phyloP scores from a whole-genome alignment of 2,888 invertebrate genomes.

The Xiphydria camelus region DNA sequence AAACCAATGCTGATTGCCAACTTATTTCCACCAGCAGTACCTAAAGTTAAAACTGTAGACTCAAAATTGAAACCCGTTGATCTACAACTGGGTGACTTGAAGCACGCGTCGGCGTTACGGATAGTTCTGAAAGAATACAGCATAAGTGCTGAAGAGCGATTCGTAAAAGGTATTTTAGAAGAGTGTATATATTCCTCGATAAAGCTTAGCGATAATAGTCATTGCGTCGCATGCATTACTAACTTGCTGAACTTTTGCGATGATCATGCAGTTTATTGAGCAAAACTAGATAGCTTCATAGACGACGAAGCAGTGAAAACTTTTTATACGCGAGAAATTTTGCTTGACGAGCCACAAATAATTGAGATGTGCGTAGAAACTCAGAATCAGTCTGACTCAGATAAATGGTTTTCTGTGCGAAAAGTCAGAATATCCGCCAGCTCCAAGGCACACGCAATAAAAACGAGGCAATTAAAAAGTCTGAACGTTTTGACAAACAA shows the following conservation, averaged over 20 bases:
- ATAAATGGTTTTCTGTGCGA: slow-evolving; percentile 14
- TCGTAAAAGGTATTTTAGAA: not conserved
- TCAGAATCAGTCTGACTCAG: slow-evolving; percentile 5
- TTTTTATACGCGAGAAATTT: slow-evolving; percentile 2
- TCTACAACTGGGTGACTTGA: slow-evolving; percentile 4
- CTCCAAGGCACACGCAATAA: slow-evolving; percentile 14
- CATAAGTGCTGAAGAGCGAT: not conserved
- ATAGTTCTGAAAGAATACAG: slow-evolving; percentile 3
- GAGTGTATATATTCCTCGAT: not conserved
- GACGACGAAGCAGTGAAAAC: not conserved
- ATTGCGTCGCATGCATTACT: slow-evolving; percentile 5
- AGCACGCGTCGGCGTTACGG: not conserved
- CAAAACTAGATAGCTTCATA: not conserved
- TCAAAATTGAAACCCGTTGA: too few relatives aligned
- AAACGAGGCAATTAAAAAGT: too few relatives aligned
- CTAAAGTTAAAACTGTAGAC: not conserved
- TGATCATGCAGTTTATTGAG: not conserved
- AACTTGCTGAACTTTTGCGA: slow-evolving; percentile 5
- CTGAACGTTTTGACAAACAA: slow-evolving; percentile 5
- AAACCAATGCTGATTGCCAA: slow-evolving; percentile 19
- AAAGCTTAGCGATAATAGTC: not conserved
- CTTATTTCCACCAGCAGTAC: slow-evolving; percentile 18
- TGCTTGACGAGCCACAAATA: slow-evolving; percentile 7
- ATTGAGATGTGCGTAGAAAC: slow-evolving; percentile 10
- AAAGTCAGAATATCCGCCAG: slow-evolving; percentile 13